phyloP scores from a whole-genome alignment of 2,113 vertebrate species.

The Turnix velox region DNA sequence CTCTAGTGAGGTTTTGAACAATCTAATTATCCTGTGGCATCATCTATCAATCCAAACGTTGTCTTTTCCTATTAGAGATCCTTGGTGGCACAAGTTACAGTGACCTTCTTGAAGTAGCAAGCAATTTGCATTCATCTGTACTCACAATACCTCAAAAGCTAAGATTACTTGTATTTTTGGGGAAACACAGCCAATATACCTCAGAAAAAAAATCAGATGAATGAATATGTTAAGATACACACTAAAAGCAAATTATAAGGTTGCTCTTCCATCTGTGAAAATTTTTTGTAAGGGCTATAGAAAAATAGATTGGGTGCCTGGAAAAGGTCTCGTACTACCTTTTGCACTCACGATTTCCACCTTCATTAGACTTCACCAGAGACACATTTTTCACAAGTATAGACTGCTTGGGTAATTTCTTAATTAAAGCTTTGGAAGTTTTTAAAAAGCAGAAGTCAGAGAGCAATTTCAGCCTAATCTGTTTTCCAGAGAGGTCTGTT shows the following conservation, averaged over 20 bases:
- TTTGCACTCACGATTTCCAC: not conserved
- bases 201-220: not conserved
- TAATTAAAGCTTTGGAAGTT: slow-evolving; percentile 57
- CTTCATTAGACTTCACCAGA: slow-evolving; percentile 1
- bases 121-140: not conserved
- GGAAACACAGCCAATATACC: not conserved
- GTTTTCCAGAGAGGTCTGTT: not conserved
- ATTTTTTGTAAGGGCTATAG: not conserved
- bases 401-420: slow-evolving; percentile 32
- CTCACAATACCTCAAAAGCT: not conserved
- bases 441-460: slow-evolving; percentile 28
- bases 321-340: not conserved
- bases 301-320: not conserved
- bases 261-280: not conserved
- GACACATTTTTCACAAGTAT: slow-evolving; percentile 22
- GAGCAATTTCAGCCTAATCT: slow-evolving; percentile 34
- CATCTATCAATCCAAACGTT: slow-evolving; percentile 35
- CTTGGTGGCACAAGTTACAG: not conserved
- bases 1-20: slow-evolving; percentile 21
- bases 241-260: not conserved
- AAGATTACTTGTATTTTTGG: not conserved
- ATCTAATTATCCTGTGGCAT: slow-evolving; percentile 50
- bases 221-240: not conserved
- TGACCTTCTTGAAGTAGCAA: not conserved
- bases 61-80: not conserved